phyloP scores from a whole-genome alignment of 2,888 invertebrate species.

The Melanostoma scalare region DNA sequence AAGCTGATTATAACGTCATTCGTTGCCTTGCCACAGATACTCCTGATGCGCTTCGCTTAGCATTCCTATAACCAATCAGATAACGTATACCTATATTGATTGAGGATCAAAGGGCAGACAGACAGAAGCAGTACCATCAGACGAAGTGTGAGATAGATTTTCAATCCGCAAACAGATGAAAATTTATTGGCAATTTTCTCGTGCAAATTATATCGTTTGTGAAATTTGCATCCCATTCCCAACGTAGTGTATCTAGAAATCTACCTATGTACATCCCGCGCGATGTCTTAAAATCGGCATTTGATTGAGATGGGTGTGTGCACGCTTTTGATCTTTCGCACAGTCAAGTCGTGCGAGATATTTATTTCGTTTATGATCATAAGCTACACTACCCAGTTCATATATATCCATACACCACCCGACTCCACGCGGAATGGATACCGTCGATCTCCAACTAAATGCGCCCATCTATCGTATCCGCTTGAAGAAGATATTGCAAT shows the following conservation, averaged over 20 bases:
- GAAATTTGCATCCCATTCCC: slow-evolving; percentile 19
- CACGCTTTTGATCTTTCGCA: slow-evolving; percentile 67
- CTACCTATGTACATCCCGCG: neutral
- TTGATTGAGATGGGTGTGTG: slow-evolving; percentile 68
- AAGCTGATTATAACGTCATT: neutral
- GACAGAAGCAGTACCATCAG: slow-evolving; percentile 27
- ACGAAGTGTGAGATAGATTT: slow-evolving; percentile 56
- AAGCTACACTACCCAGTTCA: slow-evolving; percentile 39
- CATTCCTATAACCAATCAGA: neutral
- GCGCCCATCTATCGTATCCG: neutral
- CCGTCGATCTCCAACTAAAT: too few relatives aligned
- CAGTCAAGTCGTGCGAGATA: slow-evolving; percentile 54
- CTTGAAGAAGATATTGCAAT: slow-evolving; percentile 29
- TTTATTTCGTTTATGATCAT: slow-evolving; percentile 69
- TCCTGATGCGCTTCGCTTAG: neutral
- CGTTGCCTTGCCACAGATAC: neutral
- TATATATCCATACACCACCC: neutral
- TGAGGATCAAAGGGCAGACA: slow-evolving; percentile 64
- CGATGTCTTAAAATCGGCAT: slow-evolving; percentile 56
- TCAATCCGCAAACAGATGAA: slow-evolving; percentile 33
- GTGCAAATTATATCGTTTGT: slow-evolving; percentile 43
- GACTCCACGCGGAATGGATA: too few relatives aligned
- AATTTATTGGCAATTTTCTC: slow-evolving; percentile 63
- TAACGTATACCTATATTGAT: slow-evolving; percentile 2
- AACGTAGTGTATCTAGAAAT: neutral